Evolutionary conservation across 2,888 invertebrate genomes (phyloP), one percentile per base, ranked within the genome.

Genomic region (Pollenia griseotomentosa): DNA sequence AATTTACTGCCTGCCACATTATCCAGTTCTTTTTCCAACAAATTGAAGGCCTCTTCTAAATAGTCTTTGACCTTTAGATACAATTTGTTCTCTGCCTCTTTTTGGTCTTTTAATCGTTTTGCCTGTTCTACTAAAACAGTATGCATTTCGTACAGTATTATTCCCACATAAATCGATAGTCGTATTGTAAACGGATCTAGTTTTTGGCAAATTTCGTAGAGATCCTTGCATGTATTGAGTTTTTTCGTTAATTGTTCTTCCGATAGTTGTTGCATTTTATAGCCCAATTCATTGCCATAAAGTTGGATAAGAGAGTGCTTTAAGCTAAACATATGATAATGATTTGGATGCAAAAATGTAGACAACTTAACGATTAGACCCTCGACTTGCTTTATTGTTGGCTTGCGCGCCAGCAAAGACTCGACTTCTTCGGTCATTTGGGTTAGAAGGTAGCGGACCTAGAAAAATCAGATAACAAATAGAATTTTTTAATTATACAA

Each of bases 251-350:
- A 92, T 74, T 95, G 94, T 70, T 96, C 95, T 74, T 95, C 94
- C 3, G 95, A 94, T 55, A 95, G 94, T 70, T 95, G 93, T 66
- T 93, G 91, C 42, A 94, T 92, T 75, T 94, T 92, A 88, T 95
- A 95, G 40, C 95, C 96, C 59, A 94, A 93, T 87, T 96, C 96
- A 88, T 96, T 95, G 9, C 97, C 97, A 91, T 96, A 96, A 71
- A 97, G 92, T 91, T 98, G 98, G 74, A 97, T 94, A 46, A 98
- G 93, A 0, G 97, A 96, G 93, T 98, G 98, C 90, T 97, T 96
- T 10, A 97, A 95, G 0, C 96, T 95, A 90, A 97, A 97, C 88
- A 97, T 94, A 89, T 97, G 97, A 92, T 97, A 98, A 93, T 98
- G 98, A 91, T 97, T 96, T 0, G 96, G 96, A 93, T 98, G 97